Evolutionary conservation across 2,797 vertebrate genomes (phyloP).

Genomic region (Rallus crepitans): DNA sequence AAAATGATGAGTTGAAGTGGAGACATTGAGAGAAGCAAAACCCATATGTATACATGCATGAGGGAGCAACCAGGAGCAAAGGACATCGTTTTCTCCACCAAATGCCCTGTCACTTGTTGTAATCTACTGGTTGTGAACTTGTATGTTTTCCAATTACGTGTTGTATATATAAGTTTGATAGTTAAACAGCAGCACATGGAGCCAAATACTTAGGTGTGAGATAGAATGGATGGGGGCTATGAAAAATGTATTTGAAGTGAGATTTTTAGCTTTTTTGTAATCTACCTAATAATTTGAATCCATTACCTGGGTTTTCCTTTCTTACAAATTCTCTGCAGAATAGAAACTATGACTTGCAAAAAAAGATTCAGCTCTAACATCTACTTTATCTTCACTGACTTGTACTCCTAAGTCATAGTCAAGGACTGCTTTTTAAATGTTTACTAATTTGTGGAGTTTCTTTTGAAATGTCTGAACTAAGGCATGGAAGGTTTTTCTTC

Average conservation of each 20-base stretch:
- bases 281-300: not conserved
- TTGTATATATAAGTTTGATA: constrained; percentile 10
- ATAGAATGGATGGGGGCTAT: not conserved
- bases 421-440: not conserved
- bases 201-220: not conserved
- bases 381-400: not conserved
- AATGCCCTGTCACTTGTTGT: not conserved
- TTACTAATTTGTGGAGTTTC: not conserved
- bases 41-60: not conserved
- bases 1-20: not conserved
- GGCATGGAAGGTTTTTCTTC: not conserved
- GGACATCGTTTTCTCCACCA: not conserved
- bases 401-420: not conserved
- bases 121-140: not conserved
- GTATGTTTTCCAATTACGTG: constrained; percentile 1
- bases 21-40: not conserved
- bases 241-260: not conserved
- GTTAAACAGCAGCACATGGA: not conserved
- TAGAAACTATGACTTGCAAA: not conserved
- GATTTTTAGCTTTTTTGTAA: not conserved
- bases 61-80: not conserved
- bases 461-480: not conserved
- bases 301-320: not conserved
- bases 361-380: not conserved
- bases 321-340: not conserved